These are phyloP conservation scores for Adoxophyes honmai DNA, from an alignment of 1,140 invertebrate species.

Conservation along the genomic window DNA sequence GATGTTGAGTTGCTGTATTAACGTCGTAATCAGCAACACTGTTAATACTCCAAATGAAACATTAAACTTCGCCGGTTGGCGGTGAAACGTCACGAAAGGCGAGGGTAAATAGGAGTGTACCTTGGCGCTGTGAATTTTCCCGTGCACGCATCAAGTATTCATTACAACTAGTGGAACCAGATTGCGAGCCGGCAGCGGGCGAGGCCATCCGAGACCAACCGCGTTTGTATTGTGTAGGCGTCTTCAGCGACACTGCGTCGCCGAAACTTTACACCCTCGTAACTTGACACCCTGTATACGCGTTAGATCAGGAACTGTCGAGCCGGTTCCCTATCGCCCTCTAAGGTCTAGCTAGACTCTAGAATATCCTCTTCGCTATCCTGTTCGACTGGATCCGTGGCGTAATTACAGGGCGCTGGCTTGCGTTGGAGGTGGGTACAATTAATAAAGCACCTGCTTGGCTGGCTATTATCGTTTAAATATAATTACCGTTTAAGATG, in stretches of 20 bases:
- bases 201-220: constrained; percentile 21
- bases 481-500: background rate
- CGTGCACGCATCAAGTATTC: constrained; percentile 36
- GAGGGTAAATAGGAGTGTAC: background rate
- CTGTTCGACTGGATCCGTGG: constrained; percentile 23
- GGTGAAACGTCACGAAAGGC: background rate
- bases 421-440: constrained; percentile 31
- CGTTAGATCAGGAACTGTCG: constrained; percentile 44
- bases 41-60: constrained; percentile 8
- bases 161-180: constrained; percentile 53
- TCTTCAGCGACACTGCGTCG: constrained; percentile 29
- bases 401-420: constrained; percentile 40
- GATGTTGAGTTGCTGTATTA: too few relatives aligned
- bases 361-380: constrained; percentile 13
- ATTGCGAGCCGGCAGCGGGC: constrained; percentile 19
- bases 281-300: constrained; percentile 49
- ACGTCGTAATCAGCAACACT: background rate
- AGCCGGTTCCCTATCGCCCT: constrained; percentile 29
- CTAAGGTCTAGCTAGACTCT: constrained; percentile 1
- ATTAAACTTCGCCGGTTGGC: constrained; percentile 3
- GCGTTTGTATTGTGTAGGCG: constrained; percentile 46
- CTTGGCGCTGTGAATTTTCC: constrained; percentile 15
- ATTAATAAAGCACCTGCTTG: constrained; percentile 53
- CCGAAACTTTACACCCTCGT: constrained; percentile 54
- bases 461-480: constrained; percentile 7